Base-by-base conservation (phyloP, 2,888 invertebrate species). In the Drosophila formosana region DNA sequence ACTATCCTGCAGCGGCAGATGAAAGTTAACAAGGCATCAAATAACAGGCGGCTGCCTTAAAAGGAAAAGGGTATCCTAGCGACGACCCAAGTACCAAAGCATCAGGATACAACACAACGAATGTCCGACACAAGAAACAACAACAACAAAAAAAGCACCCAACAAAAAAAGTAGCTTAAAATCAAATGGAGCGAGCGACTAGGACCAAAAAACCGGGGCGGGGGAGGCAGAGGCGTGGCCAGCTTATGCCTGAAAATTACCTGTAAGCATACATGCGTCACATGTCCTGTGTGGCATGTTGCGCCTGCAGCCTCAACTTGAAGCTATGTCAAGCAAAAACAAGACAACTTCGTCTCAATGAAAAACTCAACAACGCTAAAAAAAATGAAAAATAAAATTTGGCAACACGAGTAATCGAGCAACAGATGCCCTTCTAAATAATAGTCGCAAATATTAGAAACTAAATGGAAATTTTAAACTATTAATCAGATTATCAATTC, bases 21-120 rank as follows among this genome's bases (percentile, higher is more conserved):
- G 73, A 86, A 88, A 86, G 78, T 83, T 88, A 86, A 86, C 87
- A 86, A 86, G 89, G 86, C 86, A 86, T 88, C 88, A 86, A 83
- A 86, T 88, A 83, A 86, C 84, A 71, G 75, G 64, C 70, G 58
- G 73, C 68, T 72, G 80, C 71, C 69, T 77, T 66, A 65, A 80
- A 74, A 84, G 75, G 55, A 78, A 82, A 87, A 81, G 84, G 83
- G 83, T 83, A 88, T 83, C 83, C 83, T 83, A 83, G 83, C 83
- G 83, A 83, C 83, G 74, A 56, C 43, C 56, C 71, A 50, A 49
- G 53, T 43, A 64, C 55, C 53, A 39, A 49, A 65, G 64, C 55
- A 65, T 52, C 66, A 63, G 77, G 53, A 63, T 55, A 66, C 45
- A 56, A 56, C 68, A 30, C 70, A 53, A 60, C 66, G 25, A 78